Evolutionary conservation across 2,888 invertebrate species (phyloP).

Genomic region (Clostera curtula): DNA sequence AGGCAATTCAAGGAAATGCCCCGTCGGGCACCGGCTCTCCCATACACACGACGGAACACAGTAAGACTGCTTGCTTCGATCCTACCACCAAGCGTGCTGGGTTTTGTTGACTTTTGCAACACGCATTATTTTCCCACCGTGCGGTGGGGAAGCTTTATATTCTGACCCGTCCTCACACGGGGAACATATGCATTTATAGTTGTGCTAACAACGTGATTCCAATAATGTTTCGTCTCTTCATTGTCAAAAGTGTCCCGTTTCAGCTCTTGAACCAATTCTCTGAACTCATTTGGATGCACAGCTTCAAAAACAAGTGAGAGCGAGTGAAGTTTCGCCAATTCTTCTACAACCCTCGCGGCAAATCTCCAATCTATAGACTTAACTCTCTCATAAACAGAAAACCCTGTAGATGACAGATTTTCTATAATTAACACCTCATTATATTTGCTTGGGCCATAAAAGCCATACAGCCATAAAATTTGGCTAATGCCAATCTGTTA

Average conservation of each 20-base stretch:
- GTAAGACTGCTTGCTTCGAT: too few species aligned
- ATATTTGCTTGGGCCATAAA: slow-evolving; percentile 9
- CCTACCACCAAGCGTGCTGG: too few species aligned
- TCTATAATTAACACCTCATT: slow-evolving; percentile 39
- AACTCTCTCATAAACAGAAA: slow-evolving; percentile 25
- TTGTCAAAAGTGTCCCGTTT: not conserved
- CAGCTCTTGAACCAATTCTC: not conserved
- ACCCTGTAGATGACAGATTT: slow-evolving; percentile 27
- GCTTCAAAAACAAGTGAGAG: slow-evolving; percentile 34
- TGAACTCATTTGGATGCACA: slow-evolving; percentile 28
- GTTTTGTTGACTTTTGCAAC: too few species aligned
- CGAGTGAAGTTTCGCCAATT: slow-evolving; percentile 39
- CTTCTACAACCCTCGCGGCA: slow-evolving; percentile 20
- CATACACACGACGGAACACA: too few species aligned
- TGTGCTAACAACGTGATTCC: not conserved
- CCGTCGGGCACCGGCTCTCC: too few species aligned
- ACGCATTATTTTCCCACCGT: too few species aligned
- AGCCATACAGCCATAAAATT: slow-evolving; percentile 28
- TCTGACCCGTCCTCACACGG: too few species aligned
- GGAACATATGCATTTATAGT: slow-evolving; percentile 12
- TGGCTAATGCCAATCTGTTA: slow-evolving; percentile 22
- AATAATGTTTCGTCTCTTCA: slow-evolving; percentile 2
- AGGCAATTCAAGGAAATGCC: too few species aligned
- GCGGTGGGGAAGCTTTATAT: too few species aligned
- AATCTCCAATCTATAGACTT: slow-evolving; percentile 31